These are phyloP conservation scores for Sialis fuliginosa DNA, from an alignment of 2,888 invertebrate genomes.

Conservation along the genomic window DNA sequence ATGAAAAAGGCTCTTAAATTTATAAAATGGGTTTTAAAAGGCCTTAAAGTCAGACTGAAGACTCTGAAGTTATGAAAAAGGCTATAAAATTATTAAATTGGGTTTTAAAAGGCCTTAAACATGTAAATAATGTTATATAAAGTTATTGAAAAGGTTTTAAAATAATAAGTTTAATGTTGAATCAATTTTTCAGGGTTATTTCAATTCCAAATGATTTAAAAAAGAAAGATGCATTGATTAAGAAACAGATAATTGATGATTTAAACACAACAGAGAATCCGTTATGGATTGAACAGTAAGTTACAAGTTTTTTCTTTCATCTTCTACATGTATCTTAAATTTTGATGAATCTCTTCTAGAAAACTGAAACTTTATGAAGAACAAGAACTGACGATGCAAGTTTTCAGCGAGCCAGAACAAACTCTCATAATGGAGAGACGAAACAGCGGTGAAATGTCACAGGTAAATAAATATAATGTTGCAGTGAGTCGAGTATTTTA, in stretches of 20 bases:
- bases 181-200: slow-evolving; percentile 40
- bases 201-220: slow-evolving; percentile 66
- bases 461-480: slow-evolving; percentile 18
- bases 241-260: slow-evolving; percentile 69
- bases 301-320: slow-evolving; percentile 9
- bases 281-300: slow-evolving; percentile 78
- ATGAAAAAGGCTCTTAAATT: no score
- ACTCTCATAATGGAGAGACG: slow-evolving; percentile 24
- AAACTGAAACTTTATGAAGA: slow-evolving; percentile 81
- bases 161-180: no score
- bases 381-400: slow-evolving; percentile 86
- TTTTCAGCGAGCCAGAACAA: slow-evolving; percentile 62
- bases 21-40: no score
- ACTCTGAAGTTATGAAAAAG: no score
- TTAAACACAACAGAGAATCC: slow-evolving; percentile 83
- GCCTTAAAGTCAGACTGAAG: no score
- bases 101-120: no score
- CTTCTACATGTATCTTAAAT: not conserved
- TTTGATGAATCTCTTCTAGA: slow-evolving; percentile 22
- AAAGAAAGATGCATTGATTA: slow-evolving; percentile 66
- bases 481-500: not conserved
- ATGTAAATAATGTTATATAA: no score
- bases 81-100: no score
- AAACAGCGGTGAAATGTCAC: slow-evolving; percentile 30
- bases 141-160: no score